These are phyloP conservation scores for Acipenser oxyrinchus DNA, from an alignment of 2,797 vertebrate species.

Conservation along the genomic window DNA sequence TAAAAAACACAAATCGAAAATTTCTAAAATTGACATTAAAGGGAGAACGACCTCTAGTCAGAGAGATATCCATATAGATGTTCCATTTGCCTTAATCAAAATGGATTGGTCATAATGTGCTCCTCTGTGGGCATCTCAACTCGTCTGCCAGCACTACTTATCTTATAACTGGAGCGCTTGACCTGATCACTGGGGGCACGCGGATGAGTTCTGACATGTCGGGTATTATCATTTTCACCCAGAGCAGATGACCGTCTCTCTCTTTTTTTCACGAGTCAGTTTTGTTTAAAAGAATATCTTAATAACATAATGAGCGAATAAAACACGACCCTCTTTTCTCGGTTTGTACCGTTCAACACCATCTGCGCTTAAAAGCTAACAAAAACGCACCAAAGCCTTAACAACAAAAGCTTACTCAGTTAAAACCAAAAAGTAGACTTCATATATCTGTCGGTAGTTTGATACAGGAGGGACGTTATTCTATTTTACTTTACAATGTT, in stretches of 20 bases:
- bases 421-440: too few relatives aligned
- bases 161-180: slow-evolving; percentile 35
- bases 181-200: slow-evolving; percentile 29
- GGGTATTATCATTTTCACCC: slow-evolving; percentile 32
- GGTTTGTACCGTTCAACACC: not conserved
- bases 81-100: slow-evolving; percentile 57
- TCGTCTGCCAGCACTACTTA: slow-evolving; percentile 59
- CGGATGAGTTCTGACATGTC: slow-evolving; percentile 55
- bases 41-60: too few relatives aligned
- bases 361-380: too few relatives aligned
- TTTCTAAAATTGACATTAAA: too few relatives aligned
- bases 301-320: slow-evolving; percentile 16
- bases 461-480: too few relatives aligned
- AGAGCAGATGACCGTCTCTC: slow-evolving; percentile 9
- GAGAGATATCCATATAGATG: slow-evolving; percentile 38
- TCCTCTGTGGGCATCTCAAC: slow-evolving; percentile 56
- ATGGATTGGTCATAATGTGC: slow-evolving; percentile 65
- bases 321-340: not conserved
- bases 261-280: slow-evolving; percentile 13
- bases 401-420: too few relatives aligned
- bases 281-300: slow-evolving; percentile 25
- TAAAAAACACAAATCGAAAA: too few relatives aligned
- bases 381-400: too few relatives aligned
- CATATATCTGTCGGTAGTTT: too few relatives aligned
- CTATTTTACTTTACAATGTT: too few relatives aligned